Percentiles rank a stretch among this genome's conserved stretches.
phyloP scores from a whole-genome alignment of 2,113 vertebrate species.

The Brevimyrus niger region DNA sequence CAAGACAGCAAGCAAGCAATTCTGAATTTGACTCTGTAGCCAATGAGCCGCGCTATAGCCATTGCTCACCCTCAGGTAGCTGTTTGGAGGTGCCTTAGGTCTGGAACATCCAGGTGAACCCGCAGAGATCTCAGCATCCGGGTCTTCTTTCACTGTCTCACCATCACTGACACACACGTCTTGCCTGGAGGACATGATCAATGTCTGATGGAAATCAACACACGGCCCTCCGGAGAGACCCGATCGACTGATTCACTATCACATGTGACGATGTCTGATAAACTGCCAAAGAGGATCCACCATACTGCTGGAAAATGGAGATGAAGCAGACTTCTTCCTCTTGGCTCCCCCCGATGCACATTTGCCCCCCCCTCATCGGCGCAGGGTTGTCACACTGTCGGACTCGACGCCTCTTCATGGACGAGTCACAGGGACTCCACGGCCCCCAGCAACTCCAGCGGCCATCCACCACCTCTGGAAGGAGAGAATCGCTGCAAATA shows the following conservation, averaged over 20 bases:
- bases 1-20: background rate
- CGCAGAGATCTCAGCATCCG: constrained; percentile 48
- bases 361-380: constrained; percentile 59
- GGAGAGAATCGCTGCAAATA: background rate
- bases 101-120: constrained; percentile 67
- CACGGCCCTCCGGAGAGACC: background rate
- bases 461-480: constrained; percentile 71
- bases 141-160: constrained; percentile 59
- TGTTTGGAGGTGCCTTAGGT: constrained; percentile 65
- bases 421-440: constrained; percentile 67
- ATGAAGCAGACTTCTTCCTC: constrained; percentile 70
- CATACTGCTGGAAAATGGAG: constrained; percentile 70
- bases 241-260: background rate
- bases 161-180: constrained; percentile 77
- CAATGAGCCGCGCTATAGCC: background rate
- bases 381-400: constrained; percentile 73
- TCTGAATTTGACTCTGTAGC: background rate
- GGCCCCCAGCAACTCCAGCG: constrained; percentile 83
- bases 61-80: constrained; percentile 71
- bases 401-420: constrained; percentile 63
- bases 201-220: background rate
- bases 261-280: background rate
- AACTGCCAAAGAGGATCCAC: background rate
- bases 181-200: constrained; percentile 61
- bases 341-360: constrained; percentile 52